phyloP scores from a whole-genome alignment of 92 coral and sea anemone genomes.

The Actinostola sp. region DNA sequence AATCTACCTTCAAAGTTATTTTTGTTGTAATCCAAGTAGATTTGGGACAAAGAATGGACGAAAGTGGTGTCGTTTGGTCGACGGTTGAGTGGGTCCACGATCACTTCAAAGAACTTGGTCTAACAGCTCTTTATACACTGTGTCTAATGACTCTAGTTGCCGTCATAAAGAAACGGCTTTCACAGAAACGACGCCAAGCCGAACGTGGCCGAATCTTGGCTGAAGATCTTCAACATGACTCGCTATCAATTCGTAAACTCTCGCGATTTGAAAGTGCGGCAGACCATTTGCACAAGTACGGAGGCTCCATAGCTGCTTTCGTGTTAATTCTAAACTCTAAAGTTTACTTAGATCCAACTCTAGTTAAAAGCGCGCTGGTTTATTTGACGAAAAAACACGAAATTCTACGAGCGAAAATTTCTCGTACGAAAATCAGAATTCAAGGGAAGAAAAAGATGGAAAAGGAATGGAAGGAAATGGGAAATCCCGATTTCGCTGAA shows the following conservation, averaged over 20 bases:
- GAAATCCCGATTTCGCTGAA: constrained; percentile 42
- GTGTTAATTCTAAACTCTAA: constrained; percentile 51
- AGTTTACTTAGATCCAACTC: constrained; percentile 19
- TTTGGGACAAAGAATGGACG: neutral
- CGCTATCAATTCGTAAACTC: constrained; percentile 18
- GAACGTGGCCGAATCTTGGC: neutral
- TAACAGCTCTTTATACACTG: constrained; percentile 63
- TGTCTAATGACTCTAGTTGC: constrained; percentile 53
- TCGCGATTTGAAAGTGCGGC: constrained; percentile 48
- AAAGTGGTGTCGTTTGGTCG: constrained; percentile 37
- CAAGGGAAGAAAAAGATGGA: constrained; percentile 26
- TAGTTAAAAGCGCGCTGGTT: constrained; percentile 48
- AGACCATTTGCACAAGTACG: constrained; percentile 56
- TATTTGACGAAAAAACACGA: constrained; percentile 49
- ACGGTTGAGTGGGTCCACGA: constrained; percentile 56
- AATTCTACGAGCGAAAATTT: constrained; percentile 57
- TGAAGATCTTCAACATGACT: constrained; percentile 5
- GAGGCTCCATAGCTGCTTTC: constrained; percentile 49
- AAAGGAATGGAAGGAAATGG: constrained; percentile 61
- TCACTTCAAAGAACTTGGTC: constrained; percentile 56
- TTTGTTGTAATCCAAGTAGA: no score
- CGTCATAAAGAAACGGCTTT: constrained; percentile 31
- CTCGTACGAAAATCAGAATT: constrained; percentile 15
- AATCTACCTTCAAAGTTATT: neutral
- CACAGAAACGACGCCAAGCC: constrained; percentile 20